Base-by-base conservation (phyloP, 2,797 vertebrate genomes). In the Zenarchopterus dispar region DNA sequence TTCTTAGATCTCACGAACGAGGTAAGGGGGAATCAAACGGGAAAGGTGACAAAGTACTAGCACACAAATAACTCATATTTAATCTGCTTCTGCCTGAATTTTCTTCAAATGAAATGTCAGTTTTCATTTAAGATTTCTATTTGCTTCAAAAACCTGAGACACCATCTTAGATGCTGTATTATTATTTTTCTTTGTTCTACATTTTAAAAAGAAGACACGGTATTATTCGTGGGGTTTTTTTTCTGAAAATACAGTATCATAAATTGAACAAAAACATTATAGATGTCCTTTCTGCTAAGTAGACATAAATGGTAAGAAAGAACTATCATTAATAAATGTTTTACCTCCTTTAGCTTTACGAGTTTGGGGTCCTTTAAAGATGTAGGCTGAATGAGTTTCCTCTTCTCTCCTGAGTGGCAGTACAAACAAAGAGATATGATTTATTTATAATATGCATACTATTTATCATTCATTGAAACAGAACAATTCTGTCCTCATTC, bases 331-430 rank as follows among this genome's bases (percentile, higher is more conserved):
- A 52, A 68, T 47, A 9, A 0, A 62, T 67, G 19, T 17, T 6
- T 58, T 91, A 98, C 97, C 93, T 86, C 84, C 54, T 96, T 95
- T 39, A 99, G 61, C 47, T 93, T 92, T 63, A 88, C 81, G 42
- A 98, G 31, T 77, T 92, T 94, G 26, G 94, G 88, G 54, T 94
- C 92, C 55, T 87, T 90, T 43, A 90, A 84, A 70, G 93, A 93
- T 0, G 68, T 62, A 0, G 94, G 93, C 8, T 95, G 94, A 71
- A 98, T 93, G 46, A 94, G 5, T 74, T 92, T 96, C 80, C 70
- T 94, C 77, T 86, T 94, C 71, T 92, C 93, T 17, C 94, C 96
- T 97, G 82, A 44, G 45, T 76, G 57, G 61, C 76, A 21, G 67
- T 28, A 51, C 33, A 56, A 17, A 78, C 18, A 56, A 67, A 46